Conservation (phyloP, 1,140 invertebrate species). For the Nasonia vitripennis region DNA sequence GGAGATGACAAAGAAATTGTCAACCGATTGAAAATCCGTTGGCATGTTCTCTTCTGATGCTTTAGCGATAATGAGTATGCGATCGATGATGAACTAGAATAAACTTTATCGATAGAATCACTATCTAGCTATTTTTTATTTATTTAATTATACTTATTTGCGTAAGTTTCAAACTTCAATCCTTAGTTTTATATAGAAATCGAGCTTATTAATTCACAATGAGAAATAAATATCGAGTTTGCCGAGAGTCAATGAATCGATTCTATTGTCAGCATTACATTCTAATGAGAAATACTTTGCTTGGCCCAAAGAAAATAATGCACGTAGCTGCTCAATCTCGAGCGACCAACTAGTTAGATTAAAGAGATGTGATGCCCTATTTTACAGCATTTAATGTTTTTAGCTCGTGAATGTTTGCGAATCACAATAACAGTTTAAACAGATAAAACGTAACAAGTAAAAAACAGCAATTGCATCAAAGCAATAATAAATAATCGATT, state of each 20-base stretch:
- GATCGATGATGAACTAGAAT: conserved; percentile 14
- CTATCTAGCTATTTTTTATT: conserved; percentile 23
- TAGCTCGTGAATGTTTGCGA: too few species aligned
- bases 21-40: conserved; percentile 7
- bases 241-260: conserved; percentile 37
- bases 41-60: neutral
- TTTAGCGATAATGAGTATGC: conserved; percentile 20
- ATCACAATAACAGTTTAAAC: too few species aligned
- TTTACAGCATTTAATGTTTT: too few species aligned
- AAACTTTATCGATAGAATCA: neutral
- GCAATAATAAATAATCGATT: too few species aligned
- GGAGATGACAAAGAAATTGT: neutral
- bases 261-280: conserved; percentile 38
- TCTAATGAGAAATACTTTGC: conserved; percentile 23
- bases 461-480: too few species aligned
- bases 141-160: conserved; percentile 23
- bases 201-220: conserved; percentile 18
- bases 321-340: too few species aligned
- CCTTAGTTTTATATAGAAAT: conserved; percentile 37
- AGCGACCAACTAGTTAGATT: too few species aligned
- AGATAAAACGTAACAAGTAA: too few species aligned
- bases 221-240: conserved; percentile 38
- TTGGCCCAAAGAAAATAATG: neutral
- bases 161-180: neutral
- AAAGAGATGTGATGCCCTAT: too few species aligned